phyloP scores from a whole-genome alignment of 2,797 vertebrate genomes.

The Diplodus puntazzo region DNA sequence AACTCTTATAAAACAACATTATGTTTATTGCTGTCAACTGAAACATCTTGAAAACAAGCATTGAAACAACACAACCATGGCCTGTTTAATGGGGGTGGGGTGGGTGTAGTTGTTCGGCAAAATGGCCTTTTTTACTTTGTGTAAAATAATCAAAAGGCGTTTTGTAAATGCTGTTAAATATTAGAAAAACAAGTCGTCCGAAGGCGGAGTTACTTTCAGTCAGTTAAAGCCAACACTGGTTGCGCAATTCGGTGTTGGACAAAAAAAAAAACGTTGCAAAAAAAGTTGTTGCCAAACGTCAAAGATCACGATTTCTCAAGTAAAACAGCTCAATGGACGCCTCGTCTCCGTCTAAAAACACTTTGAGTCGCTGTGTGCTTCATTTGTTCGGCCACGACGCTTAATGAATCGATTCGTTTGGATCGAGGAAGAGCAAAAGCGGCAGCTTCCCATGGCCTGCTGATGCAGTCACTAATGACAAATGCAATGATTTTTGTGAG shows the following conservation, averaged over 20 bases:
- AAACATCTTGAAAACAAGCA: background rate
- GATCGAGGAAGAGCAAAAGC: constrained; percentile 46
- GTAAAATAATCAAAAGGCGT: constrained; percentile 25
- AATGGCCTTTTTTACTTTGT: constrained; percentile 14
- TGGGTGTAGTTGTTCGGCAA: background rate
- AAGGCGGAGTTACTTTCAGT: constrained; percentile 71
- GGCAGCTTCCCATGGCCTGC: constrained; percentile 62
- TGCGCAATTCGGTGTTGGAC: constrained; percentile 68
- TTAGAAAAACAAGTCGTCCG: constrained; percentile 47
- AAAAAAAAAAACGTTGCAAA: constrained; percentile 55
- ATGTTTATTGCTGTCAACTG: background rate
- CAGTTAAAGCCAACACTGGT: constrained; percentile 65
- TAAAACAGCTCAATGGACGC: constrained; percentile 47
- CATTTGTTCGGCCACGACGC: background rate
- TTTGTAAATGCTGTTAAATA: constrained; percentile 51
- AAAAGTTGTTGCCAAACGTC: constrained; percentile 73
- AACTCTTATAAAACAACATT: background rate
- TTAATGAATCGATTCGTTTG: constrained; percentile 28
- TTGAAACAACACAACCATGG: background rate
- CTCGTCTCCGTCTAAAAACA: constrained; percentile 16
- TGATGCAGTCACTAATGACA: constrained; percentile 81
- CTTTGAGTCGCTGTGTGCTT: background rate
- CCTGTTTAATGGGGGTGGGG: background rate
- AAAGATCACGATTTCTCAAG: constrained; percentile 53
- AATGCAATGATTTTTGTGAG: constrained; percentile 79